Evolutionary conservation across 1,140 invertebrate genomes (phyloP).

Genomic region (Halictus rubicundus): DNA sequence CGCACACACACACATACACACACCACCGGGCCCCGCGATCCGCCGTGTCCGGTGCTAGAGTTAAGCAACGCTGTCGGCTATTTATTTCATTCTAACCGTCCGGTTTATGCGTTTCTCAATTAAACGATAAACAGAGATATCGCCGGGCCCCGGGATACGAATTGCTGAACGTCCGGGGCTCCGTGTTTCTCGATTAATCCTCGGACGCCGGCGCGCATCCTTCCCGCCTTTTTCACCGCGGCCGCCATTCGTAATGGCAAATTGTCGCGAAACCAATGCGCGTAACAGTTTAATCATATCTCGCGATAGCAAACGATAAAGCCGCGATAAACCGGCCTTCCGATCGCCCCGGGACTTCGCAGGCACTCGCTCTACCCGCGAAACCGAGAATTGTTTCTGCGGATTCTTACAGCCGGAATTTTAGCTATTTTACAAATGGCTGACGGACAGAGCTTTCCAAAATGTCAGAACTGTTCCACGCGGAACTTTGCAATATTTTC

Average conservation of each 20-base stretch:
- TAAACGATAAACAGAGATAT: constrained; percentile 49
- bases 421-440: no score
- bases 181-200: constrained; percentile 47
- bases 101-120: constrained; percentile 31
- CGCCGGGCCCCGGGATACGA: constrained; percentile 19
- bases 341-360: no score
- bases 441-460: no score
- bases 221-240: constrained; percentile 21
- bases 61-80: neutral
- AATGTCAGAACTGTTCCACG: no score
- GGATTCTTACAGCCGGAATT: no score
- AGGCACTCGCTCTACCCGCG: no score
- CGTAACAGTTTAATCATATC: constrained; percentile 24
- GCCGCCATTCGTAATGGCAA: constrained; percentile 23
- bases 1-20: no score
- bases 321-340: neutral
- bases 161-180: constrained; percentile 23
- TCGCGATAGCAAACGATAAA: neutral
- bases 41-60: neutral
- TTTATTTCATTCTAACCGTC: constrained; percentile 9
- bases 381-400: no score
- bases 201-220: constrained; percentile 10
- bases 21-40: neutral
- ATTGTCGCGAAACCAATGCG: constrained; percentile 5
- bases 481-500: no score